phyloP scores from a whole-genome alignment of 2,113 vertebrate species.

The Cololabis saira region DNA sequence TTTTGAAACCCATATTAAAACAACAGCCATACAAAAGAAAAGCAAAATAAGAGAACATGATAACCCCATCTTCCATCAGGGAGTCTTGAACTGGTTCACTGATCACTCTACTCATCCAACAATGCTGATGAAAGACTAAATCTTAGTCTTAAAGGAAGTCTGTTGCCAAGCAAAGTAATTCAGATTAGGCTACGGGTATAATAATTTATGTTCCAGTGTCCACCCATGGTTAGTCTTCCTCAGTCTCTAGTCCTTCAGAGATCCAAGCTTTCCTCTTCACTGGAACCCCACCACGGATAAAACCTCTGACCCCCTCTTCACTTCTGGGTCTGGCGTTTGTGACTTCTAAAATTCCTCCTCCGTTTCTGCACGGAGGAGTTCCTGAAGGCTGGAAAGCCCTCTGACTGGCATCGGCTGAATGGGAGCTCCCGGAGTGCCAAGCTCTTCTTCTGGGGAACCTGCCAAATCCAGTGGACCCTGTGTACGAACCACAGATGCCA shows the following conservation, averaged over 20 bases:
- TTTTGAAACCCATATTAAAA: too few species aligned
- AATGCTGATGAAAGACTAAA: too few species aligned
- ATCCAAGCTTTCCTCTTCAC: conserved; percentile 85
- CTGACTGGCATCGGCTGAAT: conserved; percentile 74
- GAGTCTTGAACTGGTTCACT: too few species aligned
- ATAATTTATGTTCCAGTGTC: too few species aligned
- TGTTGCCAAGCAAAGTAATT: too few species aligned
- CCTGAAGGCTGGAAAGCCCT: conserved; percentile 49
- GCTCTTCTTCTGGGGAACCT: conserved; percentile 64
- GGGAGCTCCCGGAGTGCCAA: conserved; percentile 79
- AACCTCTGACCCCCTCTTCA: conserved; percentile 65
- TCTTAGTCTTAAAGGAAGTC: too few species aligned
- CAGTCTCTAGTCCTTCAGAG: conserved; percentile 58
- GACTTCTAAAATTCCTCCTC: conserved; percentile 1
- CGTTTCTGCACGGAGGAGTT: background rate
- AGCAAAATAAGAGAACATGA: too few species aligned
- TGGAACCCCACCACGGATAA: conserved; percentile 57
- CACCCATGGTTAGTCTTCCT: background rate
- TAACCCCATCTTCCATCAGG: too few species aligned
- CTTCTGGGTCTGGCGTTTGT: conserved; percentile 65
- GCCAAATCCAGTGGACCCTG: conserved; percentile 1
- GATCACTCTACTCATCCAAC: too few species aligned
- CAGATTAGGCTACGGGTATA: too few species aligned
- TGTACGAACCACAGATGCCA: conserved; percentile 2
- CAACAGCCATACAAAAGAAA: too few species aligned